These are phyloP conservation scores for Perca schrenkii DNA, from an alignment of 2,113 vertebrate genomes.

Conservation along the genomic window DNA sequence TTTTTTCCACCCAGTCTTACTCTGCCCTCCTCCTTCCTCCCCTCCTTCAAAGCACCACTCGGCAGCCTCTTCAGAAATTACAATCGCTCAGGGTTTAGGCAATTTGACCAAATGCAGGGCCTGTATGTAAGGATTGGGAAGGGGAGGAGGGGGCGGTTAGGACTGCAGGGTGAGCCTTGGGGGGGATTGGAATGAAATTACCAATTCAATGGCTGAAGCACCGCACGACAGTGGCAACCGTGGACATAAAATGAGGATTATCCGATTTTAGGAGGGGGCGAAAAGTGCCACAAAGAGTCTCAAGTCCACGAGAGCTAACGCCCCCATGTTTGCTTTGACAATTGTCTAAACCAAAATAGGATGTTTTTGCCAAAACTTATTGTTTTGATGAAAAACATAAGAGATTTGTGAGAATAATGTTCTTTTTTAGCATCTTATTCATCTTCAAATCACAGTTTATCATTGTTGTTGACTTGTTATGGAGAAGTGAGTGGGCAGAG, in stretches of 20 bases:
- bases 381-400: constrained; percentile 43
- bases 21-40: constrained; percentile 44
- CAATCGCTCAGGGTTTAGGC: constrained; percentile 84
- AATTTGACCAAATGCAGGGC: constrained; percentile 82
- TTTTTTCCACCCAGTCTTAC: constrained; percentile 12
- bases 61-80: constrained; percentile 85
- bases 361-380: constrained; percentile 42
- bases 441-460: constrained; percentile 32
- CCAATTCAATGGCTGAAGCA: constrained; percentile 77
- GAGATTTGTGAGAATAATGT: constrained; percentile 44
- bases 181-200: constrained; percentile 79
- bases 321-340: constrained; percentile 55
- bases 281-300: constrained; percentile 58
- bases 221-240: constrained; percentile 56
- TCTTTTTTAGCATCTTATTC: constrained; percentile 34
- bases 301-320: constrained; percentile 32
- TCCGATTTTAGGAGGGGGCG: constrained; percentile 57
- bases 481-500: constrained; percentile 34
- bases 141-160: constrained; percentile 51
- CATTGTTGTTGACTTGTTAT: constrained; percentile 40
- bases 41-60: constrained; percentile 82
- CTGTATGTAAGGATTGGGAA: constrained; percentile 73
- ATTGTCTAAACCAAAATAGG: constrained; percentile 36
- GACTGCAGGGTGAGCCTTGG: constrained; percentile 64
- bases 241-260: constrained; percentile 74